Evolutionary conservation across 2,113 vertebrate genomes (phyloP).

Genomic region (Cathartes aura): DNA sequence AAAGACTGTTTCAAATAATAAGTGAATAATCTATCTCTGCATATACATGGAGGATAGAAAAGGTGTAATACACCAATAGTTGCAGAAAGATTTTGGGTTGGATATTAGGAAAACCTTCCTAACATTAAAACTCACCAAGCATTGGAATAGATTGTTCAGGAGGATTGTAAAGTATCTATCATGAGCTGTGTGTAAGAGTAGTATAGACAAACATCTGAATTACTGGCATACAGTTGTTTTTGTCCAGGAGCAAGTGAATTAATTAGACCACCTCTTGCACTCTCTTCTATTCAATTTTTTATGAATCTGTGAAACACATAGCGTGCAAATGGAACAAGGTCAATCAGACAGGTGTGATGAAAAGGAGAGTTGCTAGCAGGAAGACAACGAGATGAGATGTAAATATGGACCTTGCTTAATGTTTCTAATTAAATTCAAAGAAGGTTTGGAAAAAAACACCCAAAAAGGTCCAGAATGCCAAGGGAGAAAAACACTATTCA

Average conservation of each 20-base stretch:
- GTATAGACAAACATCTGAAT: not conserved
- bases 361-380: not conserved
- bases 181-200: not conserved
- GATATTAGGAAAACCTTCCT: not conserved
- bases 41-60: not conserved
- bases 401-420: not conserved
- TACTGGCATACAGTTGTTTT: not conserved
- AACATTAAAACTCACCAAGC: not conserved
- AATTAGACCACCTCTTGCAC: not conserved
- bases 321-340: not conserved
- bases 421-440: not conserved
- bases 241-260: not conserved
- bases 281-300: not conserved
- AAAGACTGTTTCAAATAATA: not conserved
- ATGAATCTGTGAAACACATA: not conserved
- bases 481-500: not conserved
- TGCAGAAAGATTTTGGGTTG: not conserved
- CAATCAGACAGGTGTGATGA: not conserved
- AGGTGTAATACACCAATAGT: not conserved
- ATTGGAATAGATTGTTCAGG: not conserved
- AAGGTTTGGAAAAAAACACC: not conserved
- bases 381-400: not conserved
- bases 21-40: not conserved
- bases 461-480: not conserved
- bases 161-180: not conserved